A percentile compares a stretch with the other conserved stretches of the same genome.
Conservation (phyloP, 1,140 invertebrate genomes). For the Helicoverpa armigera region DNA sequence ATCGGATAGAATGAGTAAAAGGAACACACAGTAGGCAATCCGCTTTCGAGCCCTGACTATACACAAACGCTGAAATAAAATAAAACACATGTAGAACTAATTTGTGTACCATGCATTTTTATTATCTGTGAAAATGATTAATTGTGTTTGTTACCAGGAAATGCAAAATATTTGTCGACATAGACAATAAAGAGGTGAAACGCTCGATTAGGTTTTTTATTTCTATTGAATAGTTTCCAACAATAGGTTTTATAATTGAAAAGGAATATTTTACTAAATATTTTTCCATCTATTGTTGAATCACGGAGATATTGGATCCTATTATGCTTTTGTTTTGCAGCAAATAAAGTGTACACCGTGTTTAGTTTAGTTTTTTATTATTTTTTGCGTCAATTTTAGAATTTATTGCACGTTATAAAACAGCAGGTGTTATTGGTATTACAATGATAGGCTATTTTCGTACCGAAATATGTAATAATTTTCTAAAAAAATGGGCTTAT, state of each 20-base stretch:
- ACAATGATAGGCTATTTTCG: no score
- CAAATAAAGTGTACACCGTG: not conserved
- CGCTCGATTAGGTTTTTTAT: conserved; percentile 4
- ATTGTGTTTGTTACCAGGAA: not conserved
- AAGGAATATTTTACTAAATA: not conserved
- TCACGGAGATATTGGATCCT: not conserved
- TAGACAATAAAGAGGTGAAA: not conserved
- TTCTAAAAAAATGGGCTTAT: not conserved
- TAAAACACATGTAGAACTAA: no score
- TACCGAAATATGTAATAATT: no score
- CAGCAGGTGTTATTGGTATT: no score
- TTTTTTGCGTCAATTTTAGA: not conserved
- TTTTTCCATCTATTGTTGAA: conserved; percentile 7
- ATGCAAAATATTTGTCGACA: not conserved
- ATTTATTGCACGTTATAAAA: no score
- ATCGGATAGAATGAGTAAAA: no score
- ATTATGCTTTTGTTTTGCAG: conserved; percentile 5
- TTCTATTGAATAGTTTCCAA: conserved; percentile 13
- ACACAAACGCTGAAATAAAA: no score
- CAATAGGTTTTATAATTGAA: conserved; percentile 13
- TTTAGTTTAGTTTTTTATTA: not conserved
- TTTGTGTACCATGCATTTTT: no score
- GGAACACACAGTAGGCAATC: no score
- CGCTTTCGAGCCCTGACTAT: no score
- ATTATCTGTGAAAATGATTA: not conserved